These are phyloP conservation scores for Cebidichthys violaceus DNA, from an alignment of 2,113 vertebrate species.

Conservation along the genomic window DNA sequence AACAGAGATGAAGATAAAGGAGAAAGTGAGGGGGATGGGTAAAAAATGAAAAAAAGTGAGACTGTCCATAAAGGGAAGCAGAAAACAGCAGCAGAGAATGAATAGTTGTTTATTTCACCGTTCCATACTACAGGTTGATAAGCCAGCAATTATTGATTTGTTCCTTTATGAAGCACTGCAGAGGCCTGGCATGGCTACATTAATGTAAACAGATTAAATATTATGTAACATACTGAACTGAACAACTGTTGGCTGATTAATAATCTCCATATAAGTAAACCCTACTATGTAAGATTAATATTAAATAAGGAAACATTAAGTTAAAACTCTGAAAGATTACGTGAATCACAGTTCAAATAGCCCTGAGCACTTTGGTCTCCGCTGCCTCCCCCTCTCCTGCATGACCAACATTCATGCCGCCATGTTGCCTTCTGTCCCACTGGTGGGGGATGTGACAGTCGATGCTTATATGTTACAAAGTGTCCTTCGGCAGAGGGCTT, in stretches of 20 bases:
- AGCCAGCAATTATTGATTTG: constrained; percentile 24
- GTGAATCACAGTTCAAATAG: constrained; percentile 42
- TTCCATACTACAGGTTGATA: constrained; percentile 46
- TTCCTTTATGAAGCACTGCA: constrained; percentile 10
- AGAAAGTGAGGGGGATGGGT: constrained; percentile 60
- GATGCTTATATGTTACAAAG: constrained; percentile 27
- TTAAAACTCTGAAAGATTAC: constrained; percentile 8
- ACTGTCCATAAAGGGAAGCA: constrained; percentile 31
- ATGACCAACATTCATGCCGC: constrained; percentile 63
- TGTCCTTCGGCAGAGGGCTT: constrained; percentile 39
- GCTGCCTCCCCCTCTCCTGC: constrained; percentile 47
- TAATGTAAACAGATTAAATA: constrained; percentile 28
- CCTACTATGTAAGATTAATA: not conserved
- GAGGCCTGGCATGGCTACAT: not conserved
- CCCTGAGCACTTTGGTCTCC: constrained; percentile 43
- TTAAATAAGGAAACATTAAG: constrained; percentile 10
- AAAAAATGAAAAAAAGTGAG: constrained; percentile 43
- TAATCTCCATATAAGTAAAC: not conserved
- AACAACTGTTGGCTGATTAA: not conserved
- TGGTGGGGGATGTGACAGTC: constrained; percentile 68
- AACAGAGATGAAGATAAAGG: constrained; percentile 71
- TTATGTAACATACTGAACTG: constrained; percentile 16
- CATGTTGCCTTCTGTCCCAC: constrained; percentile 68
- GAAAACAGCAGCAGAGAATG: constrained; percentile 45
- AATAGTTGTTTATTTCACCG: constrained; percentile 8